These are phyloP conservation scores for Salvator merianae DNA, from an alignment of 2,113 vertebrate species.

Conservation along the genomic window DNA sequence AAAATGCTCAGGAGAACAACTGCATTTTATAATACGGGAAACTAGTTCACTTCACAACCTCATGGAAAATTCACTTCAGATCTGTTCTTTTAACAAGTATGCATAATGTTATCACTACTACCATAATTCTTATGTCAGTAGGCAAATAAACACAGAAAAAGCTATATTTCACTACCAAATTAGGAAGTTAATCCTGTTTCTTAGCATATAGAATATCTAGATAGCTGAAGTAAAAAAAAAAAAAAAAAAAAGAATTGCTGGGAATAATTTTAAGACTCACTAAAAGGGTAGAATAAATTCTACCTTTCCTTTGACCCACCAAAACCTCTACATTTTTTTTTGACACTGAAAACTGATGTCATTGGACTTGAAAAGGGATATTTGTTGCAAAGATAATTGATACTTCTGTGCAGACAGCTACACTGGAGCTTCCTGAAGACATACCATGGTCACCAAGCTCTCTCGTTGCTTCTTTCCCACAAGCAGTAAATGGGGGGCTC, in stretches of 20 bases:
- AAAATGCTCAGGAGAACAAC: background rate
- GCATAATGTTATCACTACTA: background rate
- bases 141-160: background rate
- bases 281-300: background rate
- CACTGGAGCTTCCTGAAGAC: too few species aligned
- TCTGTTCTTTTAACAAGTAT: background rate
- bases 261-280: background rate
- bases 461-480: too few species aligned
- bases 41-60: background rate
- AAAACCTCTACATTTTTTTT: background rate
- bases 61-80: background rate
- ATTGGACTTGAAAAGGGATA: background rate
- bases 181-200: background rate
- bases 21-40: background rate
- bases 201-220: background rate
- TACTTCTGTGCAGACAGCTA: too few species aligned
- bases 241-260: background rate
- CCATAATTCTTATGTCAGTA: background rate
- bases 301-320: background rate
- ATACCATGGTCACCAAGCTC: too few species aligned
- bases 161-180: background rate
- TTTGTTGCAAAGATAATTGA: background rate
- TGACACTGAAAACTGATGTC: background rate
- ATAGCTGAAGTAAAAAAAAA: background rate
- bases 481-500: too few species aligned